These are phyloP conservation scores for Aurelia aurita complex sp. Pacific DNA, from an alignment of 30 jellyfish, hydroid and myxozoan species.

Conservation along the genomic window DNA sequence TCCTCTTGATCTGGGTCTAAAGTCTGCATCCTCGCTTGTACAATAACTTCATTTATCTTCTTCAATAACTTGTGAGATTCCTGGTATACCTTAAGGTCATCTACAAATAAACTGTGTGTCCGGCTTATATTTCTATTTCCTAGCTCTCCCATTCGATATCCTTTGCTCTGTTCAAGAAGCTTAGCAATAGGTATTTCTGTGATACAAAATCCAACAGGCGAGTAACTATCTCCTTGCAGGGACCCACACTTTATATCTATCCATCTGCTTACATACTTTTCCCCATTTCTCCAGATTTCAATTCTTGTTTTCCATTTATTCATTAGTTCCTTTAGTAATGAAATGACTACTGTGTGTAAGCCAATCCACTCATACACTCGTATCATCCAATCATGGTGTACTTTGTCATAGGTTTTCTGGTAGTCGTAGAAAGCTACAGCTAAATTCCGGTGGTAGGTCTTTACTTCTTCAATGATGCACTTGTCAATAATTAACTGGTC, in stretches of 20 bases:
- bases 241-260: conserved; percentile 19
- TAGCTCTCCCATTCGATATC: too few relatives aligned
- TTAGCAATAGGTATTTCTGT: too few relatives aligned
- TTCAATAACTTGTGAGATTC: too few relatives aligned
- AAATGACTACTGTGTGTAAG: not conserved
- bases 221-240: conserved; percentile 14
- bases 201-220: too few relatives aligned
- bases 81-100: not conserved
- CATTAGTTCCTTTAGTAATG: not conserved
- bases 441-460: conserved; percentile 18
- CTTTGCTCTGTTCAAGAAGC: too few relatives aligned
- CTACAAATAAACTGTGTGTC: too few relatives aligned
- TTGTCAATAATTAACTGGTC: conserved; percentile 24
- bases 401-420: not conserved
- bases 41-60: too few relatives aligned
- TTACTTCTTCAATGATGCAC: conserved; percentile 30
- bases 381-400: conserved; percentile 12
- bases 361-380: conserved; percentile 7
- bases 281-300: conserved; percentile 10
- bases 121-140: too few relatives aligned
- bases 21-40: too few relatives aligned
- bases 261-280: conserved; percentile 8
- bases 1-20: too few relatives aligned
- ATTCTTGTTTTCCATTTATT: conserved; percentile 9
- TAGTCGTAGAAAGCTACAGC: conserved; percentile 24